Evolutionary conservation across 2,113 vertebrate species (phyloP).

Genomic region (Chauna torquata): DNA sequence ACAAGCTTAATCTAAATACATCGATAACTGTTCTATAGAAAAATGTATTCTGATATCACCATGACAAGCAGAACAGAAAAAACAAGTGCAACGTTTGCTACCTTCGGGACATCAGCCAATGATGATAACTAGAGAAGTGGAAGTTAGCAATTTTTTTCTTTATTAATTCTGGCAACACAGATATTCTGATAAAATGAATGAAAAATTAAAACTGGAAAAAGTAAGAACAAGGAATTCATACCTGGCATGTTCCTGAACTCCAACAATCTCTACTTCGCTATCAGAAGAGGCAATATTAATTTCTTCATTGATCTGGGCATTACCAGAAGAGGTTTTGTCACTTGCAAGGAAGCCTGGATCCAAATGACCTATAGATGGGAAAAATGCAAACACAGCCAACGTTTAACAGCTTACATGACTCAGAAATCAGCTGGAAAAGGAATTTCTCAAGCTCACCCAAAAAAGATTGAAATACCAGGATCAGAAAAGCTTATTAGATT

Average conservation of each 20-base stretch:
- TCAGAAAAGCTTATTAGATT: neutral
- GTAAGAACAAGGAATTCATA: conserved; percentile 53
- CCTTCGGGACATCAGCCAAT: neutral
- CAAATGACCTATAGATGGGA: conserved; percentile 80
- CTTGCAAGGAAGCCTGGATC: conserved; percentile 82
- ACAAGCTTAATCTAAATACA: neutral
- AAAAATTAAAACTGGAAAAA: neutral
- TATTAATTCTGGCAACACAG: neutral
- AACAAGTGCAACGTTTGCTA: neutral
- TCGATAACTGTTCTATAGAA: neutral
- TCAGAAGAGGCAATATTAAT: conserved; percentile 91
- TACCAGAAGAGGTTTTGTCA: conserved; percentile 73
- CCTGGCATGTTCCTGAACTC: conserved; percentile 94
- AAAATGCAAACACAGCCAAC: neutral
- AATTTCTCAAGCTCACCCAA: neutral
- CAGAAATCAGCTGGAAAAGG: neutral
- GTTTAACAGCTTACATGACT: neutral
- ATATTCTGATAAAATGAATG: neutral
- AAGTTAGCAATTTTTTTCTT: neutral
- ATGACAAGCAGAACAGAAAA: neutral
- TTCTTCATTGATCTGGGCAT: conserved; percentile 84
- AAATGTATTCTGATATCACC: neutral
- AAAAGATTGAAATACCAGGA: neutral
- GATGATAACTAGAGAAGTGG: neutral
- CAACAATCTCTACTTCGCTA: conserved; percentile 97